Evolutionary conservation across 2,888 invertebrate genomes (phyloP).

Genomic region (Tenthredo amoena): DNA sequence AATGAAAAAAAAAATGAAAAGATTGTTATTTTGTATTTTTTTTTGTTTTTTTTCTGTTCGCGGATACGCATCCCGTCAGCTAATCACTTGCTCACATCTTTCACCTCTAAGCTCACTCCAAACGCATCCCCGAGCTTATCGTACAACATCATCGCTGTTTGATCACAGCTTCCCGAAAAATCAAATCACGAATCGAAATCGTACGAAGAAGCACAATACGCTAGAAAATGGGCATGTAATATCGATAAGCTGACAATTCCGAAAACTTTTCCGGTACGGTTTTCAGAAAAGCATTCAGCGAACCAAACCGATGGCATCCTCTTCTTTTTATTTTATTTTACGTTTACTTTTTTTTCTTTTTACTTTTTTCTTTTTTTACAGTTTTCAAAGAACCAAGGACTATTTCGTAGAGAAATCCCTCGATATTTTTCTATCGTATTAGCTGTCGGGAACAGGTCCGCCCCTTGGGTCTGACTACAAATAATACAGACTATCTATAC

Average conservation of each 20-base stretch:
- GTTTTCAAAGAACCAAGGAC: neutral
- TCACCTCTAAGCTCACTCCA: neutral
- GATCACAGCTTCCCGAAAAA: neutral
- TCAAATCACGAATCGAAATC: neutral
- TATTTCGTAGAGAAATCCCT: conserved; percentile 6
- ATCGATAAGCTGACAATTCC: neutral
- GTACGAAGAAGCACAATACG: neutral
- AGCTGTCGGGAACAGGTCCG: conserved; percentile 41
- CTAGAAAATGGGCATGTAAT: neutral
- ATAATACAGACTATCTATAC: conserved; percentile 31
- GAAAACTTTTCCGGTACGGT: neutral
- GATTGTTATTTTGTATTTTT: neutral
- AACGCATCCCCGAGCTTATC: neutral
- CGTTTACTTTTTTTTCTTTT: neutral
- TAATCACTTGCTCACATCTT: neutral
- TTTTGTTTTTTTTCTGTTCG: neutral
- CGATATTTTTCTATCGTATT: conserved; percentile 47
- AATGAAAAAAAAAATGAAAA: neutral
- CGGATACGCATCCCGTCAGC: neutral
- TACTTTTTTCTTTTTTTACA: neutral
- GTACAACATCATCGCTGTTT: neutral
- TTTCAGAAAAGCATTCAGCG: neutral
- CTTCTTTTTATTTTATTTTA: neutral
- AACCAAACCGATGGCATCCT: neutral
- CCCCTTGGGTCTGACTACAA: conserved; percentile 40